phyloP scores from a whole-genome alignment of 2,113 vertebrate species.

The Thalassoma bifasciatum region DNA sequence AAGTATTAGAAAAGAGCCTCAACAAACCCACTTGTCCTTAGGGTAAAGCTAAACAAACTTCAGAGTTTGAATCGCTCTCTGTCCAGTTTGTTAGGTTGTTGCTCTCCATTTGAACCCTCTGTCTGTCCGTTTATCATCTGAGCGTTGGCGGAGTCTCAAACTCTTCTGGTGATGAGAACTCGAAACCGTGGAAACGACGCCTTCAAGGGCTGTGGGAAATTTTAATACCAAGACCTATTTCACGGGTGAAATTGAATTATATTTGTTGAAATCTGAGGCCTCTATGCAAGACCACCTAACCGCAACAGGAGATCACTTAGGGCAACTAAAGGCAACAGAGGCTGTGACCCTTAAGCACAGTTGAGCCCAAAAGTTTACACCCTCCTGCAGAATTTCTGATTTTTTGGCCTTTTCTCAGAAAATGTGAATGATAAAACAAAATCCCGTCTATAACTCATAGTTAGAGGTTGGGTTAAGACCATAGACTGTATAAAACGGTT shows the following conservation, averaged over 20 bases:
- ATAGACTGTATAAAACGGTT: too few species aligned
- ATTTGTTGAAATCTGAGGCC: too few species aligned
- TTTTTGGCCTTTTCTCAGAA: too few species aligned
- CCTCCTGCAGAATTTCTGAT: too few species aligned
- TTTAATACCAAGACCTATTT: accelerated
- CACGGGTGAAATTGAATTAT: neutral
- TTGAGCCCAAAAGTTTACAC: too few species aligned
- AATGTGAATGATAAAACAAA: too few species aligned
- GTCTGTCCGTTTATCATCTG: neutral
- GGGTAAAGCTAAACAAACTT: neutral
- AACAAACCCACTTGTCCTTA: too few species aligned
- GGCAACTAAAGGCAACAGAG: neutral
- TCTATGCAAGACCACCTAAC: neutral
- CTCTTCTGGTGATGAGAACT: neutral
- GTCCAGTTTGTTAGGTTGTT: neutral
- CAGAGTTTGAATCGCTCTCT: too few species aligned
- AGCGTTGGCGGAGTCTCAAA: neutral
- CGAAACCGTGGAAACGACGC: slow-evolving; percentile 4
- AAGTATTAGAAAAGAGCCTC: too few species aligned
- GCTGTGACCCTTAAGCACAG: neutral
- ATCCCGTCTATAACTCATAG: too few species aligned
- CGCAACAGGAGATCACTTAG: neutral
- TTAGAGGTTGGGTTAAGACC: too few species aligned
- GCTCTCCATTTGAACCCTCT: neutral
- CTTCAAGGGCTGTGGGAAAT: slow-evolving; percentile 34